Percentiles rank a stretch among this genome's conserved stretches.
Conservation (phyloP, 2,888 invertebrate species). For the Hemaris fuciformis region DNA sequence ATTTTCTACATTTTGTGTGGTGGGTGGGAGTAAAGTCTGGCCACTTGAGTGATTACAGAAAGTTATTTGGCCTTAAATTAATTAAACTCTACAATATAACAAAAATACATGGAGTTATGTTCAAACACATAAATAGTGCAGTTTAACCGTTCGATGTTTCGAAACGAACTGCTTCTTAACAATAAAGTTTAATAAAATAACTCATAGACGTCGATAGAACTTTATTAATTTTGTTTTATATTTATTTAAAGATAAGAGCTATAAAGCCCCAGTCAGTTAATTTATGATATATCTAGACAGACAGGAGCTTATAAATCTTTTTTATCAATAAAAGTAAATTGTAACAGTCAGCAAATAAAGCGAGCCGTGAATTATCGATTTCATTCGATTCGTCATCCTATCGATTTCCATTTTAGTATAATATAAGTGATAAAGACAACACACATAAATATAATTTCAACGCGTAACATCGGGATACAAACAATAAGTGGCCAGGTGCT, state of each 20-base stretch:
- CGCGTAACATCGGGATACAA: constrained; percentile 32
- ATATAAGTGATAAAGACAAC: constrained; percentile 17
- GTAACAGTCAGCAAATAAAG: not conserved
- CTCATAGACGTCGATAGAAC: not conserved
- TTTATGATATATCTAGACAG: no score
- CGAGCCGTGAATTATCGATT: not conserved
- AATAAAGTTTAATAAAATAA: not conserved
- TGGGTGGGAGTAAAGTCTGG: constrained; percentile 72
- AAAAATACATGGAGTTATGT: constrained; percentile 1
- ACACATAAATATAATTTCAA: constrained; percentile 23
- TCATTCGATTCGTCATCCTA: not conserved
- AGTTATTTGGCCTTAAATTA: constrained; percentile 37
- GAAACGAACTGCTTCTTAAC: not conserved
- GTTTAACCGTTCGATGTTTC: not conserved
- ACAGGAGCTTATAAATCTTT: no score
- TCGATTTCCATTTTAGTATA: not conserved
- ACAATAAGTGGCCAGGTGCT: constrained; percentile 70
- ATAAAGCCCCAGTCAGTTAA: not conserved
- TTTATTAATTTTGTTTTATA: not conserved
- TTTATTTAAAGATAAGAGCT: not conserved
- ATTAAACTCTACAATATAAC: constrained; percentile 13
- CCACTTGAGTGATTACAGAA: constrained; percentile 51
- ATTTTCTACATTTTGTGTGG: constrained; percentile 68
- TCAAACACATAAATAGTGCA: constrained; percentile 7
- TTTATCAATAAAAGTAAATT: not conserved